Percentiles rank a stretch among this genome's conserved stretches.
phyloP scores from a whole-genome alignment of 1,140 invertebrate genomes.

The Delia radicum region DNA sequence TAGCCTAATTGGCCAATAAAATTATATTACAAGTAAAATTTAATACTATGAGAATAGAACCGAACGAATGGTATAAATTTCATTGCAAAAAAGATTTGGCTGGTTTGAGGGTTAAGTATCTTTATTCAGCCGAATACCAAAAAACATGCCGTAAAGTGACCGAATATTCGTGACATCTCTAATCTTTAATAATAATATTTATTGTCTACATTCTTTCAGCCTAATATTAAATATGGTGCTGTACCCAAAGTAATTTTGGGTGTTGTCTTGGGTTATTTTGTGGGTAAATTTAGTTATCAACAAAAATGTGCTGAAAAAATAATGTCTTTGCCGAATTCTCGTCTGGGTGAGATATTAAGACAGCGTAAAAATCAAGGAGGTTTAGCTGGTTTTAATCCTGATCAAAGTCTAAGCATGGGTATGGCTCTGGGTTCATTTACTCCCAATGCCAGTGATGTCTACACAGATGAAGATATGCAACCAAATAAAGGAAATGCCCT shows the following conservation, averaged over 20 bases:
- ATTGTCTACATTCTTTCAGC: conserved; percentile 50
- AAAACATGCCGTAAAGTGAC: too few relatives aligned
- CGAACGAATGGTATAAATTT: too few relatives aligned
- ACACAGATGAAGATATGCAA: conserved; percentile 51
- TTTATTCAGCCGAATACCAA: too few relatives aligned
- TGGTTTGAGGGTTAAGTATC: too few relatives aligned
- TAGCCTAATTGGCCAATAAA: too few relatives aligned
- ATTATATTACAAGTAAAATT: too few relatives aligned
- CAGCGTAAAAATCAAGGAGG: conserved; percentile 40
- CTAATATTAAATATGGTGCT: conserved; percentile 64
- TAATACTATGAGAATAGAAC: too few relatives aligned
- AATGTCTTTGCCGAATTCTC: conserved; percentile 65
- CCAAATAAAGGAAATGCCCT: conserved; percentile 41
- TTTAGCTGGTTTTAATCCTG: conserved; percentile 42
- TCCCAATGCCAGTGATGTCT: conserved; percentile 49
- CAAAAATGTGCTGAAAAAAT: conserved; percentile 71
- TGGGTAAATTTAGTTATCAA: conserved; percentile 77
- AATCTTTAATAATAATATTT: conserved; percentile 9
- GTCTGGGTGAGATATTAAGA: conserved; percentile 43
- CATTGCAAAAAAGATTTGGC: too few relatives aligned
- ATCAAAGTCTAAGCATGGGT: conserved; percentile 56
- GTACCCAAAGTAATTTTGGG: conserved; percentile 67
- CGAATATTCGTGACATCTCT: not conserved
- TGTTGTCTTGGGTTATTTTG: conserved; percentile 69
- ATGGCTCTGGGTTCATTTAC: conserved; percentile 57